Evolutionary conservation across 2,797 vertebrate genomes (phyloP).

Genomic region (Helostoma temminkii): DNA sequence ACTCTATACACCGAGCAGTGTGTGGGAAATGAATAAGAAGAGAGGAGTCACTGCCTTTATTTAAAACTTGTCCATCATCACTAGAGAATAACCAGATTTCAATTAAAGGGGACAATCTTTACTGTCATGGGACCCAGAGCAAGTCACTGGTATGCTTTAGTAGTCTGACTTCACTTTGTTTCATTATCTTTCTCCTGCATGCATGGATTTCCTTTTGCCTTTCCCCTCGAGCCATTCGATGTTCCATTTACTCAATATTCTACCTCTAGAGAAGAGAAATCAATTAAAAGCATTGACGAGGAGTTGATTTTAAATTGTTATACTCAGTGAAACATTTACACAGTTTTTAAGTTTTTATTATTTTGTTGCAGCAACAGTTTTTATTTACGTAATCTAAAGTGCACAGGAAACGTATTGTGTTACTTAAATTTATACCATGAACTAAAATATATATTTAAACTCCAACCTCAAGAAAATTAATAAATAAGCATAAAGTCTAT

Average conservation of each 20-base stretch:
- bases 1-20: constrained; percentile 1
- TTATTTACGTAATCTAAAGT: neutral
- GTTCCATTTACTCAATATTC: constrained; percentile 58
- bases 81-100: constrained; percentile 72
- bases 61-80: constrained; percentile 71
- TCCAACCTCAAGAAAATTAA: neutral
- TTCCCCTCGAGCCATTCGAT: constrained; percentile 56
- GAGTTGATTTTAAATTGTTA: constrained; percentile 52
- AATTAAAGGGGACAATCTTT: constrained; percentile 79
- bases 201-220: constrained; percentile 78
- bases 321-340: constrained; percentile 50
- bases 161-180: constrained; percentile 67
- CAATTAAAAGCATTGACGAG: constrained; percentile 61
- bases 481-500: neutral
- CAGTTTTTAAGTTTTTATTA: constrained; percentile 27
- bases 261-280: constrained; percentile 67
- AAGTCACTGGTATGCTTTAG: constrained; percentile 55
- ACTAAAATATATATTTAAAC: neutral
- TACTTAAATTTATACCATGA: neutral
- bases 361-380: constrained; percentile 14
- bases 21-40: constrained; percentile 21
- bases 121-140: constrained; percentile 71
- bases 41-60: constrained; percentile 40
- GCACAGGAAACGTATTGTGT: neutral
- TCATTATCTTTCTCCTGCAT: constrained; percentile 72